These are phyloP conservation scores for Andrena minutula DNA, from an alignment of 2,888 invertebrate species.

Conservation along the genomic window DNA sequence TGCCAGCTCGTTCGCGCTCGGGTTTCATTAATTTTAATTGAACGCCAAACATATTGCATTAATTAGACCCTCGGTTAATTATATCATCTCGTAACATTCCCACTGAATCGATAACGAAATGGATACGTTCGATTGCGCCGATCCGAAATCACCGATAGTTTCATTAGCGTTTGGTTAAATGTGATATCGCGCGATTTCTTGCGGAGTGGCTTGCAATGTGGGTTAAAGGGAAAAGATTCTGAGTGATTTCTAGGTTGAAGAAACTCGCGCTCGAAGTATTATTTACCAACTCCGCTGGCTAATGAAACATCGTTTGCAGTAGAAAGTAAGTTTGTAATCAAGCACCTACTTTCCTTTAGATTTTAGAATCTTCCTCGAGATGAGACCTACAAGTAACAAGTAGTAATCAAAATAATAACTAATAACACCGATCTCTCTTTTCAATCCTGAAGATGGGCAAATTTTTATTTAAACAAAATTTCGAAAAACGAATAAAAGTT, in stretches of 20 bases:
- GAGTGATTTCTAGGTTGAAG: background rate
- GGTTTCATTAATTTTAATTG: conserved; percentile 55
- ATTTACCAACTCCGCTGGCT: no score
- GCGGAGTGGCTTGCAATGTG: background rate
- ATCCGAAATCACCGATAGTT: background rate
- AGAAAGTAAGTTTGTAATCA: no score
- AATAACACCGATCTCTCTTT: no score
- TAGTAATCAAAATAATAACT: no score
- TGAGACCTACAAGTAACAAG: no score
- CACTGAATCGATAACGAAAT: conserved; percentile 17
- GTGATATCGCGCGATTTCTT: background rate
- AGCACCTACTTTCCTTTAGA: no score
- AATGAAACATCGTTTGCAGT: no score
- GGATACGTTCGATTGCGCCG: background rate
- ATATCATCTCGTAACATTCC: conserved; percentile 18
- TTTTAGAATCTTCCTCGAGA: no score
- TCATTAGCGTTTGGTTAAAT: background rate
- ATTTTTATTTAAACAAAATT: no score
- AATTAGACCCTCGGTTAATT: conserved; percentile 24
- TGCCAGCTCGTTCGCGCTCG: conserved; percentile 10
- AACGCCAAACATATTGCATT: conserved; percentile 42
- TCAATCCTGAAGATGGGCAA: no score
- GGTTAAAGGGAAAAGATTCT: background rate
- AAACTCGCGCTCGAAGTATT: no score
- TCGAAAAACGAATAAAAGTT: no score